Evolutionary conservation across 64 coral and sea anemone species (phyloP), one percentile per base, ranked within the genome.

Genomic region (Actinia equina): DNA sequence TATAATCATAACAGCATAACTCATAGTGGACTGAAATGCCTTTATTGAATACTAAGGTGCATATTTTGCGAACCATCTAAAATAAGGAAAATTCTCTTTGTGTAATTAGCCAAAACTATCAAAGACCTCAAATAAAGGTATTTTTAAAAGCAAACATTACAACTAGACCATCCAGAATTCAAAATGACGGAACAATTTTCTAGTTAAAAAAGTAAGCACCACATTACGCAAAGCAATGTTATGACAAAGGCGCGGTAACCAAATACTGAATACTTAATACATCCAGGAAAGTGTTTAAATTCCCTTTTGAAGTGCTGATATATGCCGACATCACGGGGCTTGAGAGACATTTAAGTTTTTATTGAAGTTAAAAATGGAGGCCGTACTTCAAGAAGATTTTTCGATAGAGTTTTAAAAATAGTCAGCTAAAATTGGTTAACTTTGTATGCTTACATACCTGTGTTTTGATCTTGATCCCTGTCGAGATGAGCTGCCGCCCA

Each of bases 221-320:
- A 8, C 4, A 6, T 6, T 49, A 49, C 7, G 22, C 8, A 23
- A 7, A 22, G 1, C n/a, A 74, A 41, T 74, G 69, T 74, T 74
- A 37, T 74, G 69, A 74, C 69, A 41, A 74, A 8, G 69, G 69
- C 2, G 26, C 25, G 14, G 69, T 74, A 74, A 74, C 69, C 13
- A 30, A 74, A 74, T 74, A 30, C 69, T 65, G 26, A 26, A 13
- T 74, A 74, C 69, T 10, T 74, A 74, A 74, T 74, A 30, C 69
- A 74, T 74, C 23, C 69, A 74, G 69, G 69, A 74, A 74, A 74
- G 69, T 30, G 69, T 74, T 74, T 65, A 22, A 65, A 65, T 65
- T 65, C 62, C 62, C 62, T 65, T 65, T 30, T 74, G 69, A 74
- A 74, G 69, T 41, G 69, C 23, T 74, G 69, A 74, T 26, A 74